Conservation (phyloP, 2,888 invertebrate genomes). For the Mactromeris polynyma region DNA sequence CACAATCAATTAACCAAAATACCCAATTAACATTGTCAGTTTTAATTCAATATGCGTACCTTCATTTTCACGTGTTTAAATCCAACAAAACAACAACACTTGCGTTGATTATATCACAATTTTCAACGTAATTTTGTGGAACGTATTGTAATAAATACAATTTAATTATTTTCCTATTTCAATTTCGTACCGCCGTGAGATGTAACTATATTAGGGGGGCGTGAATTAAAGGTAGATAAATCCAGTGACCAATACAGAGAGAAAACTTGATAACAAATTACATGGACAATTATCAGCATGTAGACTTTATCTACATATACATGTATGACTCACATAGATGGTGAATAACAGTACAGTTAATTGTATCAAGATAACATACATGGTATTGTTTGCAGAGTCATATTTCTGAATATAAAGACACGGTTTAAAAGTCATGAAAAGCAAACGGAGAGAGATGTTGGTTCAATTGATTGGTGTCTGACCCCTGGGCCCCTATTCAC, state of each 20-base stretch:
- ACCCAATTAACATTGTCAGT: too few species aligned
- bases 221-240: constrained; percentile 21
- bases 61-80: background rate
- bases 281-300: constrained; percentile 12
- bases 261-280: constrained; percentile 22
- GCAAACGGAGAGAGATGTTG: too few species aligned
- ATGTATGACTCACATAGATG: background rate
- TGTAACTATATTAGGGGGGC: constrained; percentile 26
- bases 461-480: too few species aligned
- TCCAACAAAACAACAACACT: background rate
- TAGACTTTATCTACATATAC: background rate
- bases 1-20: too few species aligned
- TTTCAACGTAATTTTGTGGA: background rate
- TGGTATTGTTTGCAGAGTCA: too few species aligned
- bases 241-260: background rate
- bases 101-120: background rate
- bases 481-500: too few species aligned
- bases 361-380: too few species aligned
- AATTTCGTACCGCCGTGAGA: constrained; percentile 25
- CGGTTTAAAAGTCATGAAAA: too few species aligned
- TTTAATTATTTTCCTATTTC: background rate
- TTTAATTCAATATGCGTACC: background rate
- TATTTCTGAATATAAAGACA: too few species aligned
- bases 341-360: background rate
- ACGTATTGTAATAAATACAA: background rate